Evolutionary conservation across 2,113 vertebrate genomes (phyloP).

Genomic region (Nipponia nippon): DNA sequence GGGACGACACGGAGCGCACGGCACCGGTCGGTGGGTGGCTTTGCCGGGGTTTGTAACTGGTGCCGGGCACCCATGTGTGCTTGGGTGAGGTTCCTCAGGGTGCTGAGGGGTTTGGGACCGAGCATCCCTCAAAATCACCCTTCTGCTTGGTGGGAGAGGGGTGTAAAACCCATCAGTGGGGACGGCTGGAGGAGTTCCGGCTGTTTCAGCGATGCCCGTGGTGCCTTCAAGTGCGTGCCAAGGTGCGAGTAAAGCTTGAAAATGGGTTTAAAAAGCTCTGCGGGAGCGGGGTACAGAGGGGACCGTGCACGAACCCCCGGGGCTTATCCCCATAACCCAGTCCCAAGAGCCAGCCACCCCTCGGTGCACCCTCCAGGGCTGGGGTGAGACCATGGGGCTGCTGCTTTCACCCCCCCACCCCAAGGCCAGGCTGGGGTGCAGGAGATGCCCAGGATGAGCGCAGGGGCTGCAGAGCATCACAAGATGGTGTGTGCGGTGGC

Average conservation of each 20-base stretch:
- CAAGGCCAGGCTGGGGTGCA: neutral
- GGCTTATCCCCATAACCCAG: neutral
- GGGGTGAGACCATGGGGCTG: fast-evolving
- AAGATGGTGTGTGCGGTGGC: fast-evolving
- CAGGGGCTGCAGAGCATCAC: neutral
- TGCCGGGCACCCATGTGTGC: fast-evolving
- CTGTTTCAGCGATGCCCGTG: fast-evolving
- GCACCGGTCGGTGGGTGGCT: fast-evolving
- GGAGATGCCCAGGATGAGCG: neutral
- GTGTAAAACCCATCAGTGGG: fast-evolving
- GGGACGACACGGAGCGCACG: fast-evolving
- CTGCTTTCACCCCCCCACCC: neutral
- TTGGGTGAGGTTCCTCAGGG: neutral
- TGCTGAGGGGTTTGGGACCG: neutral
- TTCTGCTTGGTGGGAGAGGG: fast-evolving
- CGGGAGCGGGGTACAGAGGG: fast-evolving
- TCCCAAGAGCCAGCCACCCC: neutral
- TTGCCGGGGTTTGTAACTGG: fast-evolving
- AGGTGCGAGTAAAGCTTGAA: fast-evolving
- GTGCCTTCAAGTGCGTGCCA: fast-evolving
- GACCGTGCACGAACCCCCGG: fast-evolving
- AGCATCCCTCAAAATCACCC: neutral
- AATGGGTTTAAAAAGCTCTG: neutral
- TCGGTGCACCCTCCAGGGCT: neutral
- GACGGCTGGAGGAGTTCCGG: neutral